Evolutionary conservation across 2,888 invertebrate species (phyloP), one percentile per base, ranked within the genome.

Genomic region (Scaptomyza polygonia): DNA sequence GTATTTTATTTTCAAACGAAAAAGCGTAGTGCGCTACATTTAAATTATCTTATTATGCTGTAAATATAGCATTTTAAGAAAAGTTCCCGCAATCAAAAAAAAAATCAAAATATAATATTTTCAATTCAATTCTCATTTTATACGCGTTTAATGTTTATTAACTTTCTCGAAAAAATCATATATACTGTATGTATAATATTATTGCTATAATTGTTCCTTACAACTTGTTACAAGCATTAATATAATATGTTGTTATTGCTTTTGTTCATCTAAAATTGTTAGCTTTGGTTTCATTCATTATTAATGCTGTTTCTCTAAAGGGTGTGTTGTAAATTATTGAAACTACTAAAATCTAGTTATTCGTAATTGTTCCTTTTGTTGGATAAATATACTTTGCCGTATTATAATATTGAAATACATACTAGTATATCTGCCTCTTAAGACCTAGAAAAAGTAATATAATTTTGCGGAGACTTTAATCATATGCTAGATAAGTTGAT

Each of bases 311-410:
- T 25, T 55, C 47, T 47, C 53, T 52, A 42, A 58, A 73, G 67
- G 63, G 62, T 62, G 57, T 87, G 82, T 70, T 82, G 82, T 82
- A 82, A 82, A 82, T 82, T 87, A 82, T 82, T 86, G 85, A 81
- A 85, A 78, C 87, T 86, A 86, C 87, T 86, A 81, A 70, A 83
- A 72, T 45, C 74, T 74, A 68, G 63, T 78, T 80, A 75, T 49
- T 84, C 59, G 78, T 86, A 84, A 72, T 80, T 72, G 74, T 74
- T 83, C 77, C 79, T 61, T 59, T 59, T 53, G 25, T 72, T 69
- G 83, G 67, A 67, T 70, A 68, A 70, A 83, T 84, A 84, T 70
- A 72, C 73, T 59, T 59, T 69, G 55, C 21, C 45, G 40, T 59
- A 58, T 48, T 45, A 34, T 58, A 62, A 62, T 54, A 51, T 54